Evolutionary conservation across 2,797 vertebrate species (phyloP).

Genomic region (Synaphobranchus kaupii): DNA sequence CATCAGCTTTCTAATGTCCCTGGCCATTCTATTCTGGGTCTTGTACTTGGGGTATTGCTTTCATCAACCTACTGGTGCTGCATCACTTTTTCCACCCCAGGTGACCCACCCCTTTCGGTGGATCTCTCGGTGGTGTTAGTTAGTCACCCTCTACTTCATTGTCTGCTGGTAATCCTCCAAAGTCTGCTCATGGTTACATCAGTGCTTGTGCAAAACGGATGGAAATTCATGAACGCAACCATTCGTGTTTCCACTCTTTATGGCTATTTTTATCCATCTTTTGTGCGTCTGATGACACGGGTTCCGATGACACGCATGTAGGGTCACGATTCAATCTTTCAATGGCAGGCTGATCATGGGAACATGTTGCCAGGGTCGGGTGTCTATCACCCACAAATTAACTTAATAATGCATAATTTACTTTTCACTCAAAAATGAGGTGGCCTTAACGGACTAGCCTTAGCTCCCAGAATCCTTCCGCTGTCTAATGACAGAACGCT

Average conservation of each 20-base stretch:
- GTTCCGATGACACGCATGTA: neutral
- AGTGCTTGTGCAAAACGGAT: neutral
- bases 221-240: neutral
- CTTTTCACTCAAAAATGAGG: neutral
- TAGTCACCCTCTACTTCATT: constrained; percentile 1
- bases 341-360: neutral
- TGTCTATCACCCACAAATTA: neutral
- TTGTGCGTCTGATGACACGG: neutral
- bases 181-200: neutral
- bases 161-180: constrained; percentile 1
- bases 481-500: neutral
- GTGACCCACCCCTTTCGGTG: neutral
- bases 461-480: neutral
- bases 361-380: neutral
- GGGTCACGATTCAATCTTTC: neutral
- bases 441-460: neutral
- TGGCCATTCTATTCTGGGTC: neutral
- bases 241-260: neutral
- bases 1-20: constrained; percentile 4
- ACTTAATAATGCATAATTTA: neutral
- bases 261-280: neutral
- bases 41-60: constrained; percentile 48
- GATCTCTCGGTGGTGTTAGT: neutral
- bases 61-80: constrained; percentile 36
- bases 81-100: constrained; percentile 21